These are phyloP conservation scores for Ictalurus furcatus DNA, from an alignment of 2,113 vertebrate species.

Conservation along the genomic window DNA sequence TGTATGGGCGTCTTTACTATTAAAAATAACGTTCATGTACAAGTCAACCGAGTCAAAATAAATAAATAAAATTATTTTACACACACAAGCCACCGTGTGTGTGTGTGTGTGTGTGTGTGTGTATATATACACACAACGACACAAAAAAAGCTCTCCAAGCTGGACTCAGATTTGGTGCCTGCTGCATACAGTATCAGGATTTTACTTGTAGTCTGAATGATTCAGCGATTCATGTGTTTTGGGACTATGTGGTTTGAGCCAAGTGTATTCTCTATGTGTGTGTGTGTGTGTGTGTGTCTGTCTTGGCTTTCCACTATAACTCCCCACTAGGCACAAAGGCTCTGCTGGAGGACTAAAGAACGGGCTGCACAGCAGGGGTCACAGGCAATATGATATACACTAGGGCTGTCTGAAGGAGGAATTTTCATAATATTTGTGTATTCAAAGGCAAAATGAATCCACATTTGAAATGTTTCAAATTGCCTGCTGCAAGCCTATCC, in stretches of 20 bases:
- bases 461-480: not conserved
- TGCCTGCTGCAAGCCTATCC: not conserved
- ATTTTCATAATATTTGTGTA: slow-evolving; percentile 10
- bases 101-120: too few relatives aligned
- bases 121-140: too few relatives aligned
- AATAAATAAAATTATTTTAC: too few relatives aligned
- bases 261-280: not conserved
- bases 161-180: not conserved
- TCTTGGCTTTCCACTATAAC: not conserved
- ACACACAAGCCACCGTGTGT: too few relatives aligned
- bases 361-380: slow-evolving; percentile 21
- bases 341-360: slow-evolving; percentile 25
- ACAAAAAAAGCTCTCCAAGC: not conserved
- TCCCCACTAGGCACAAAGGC: slow-evolving; percentile 17
- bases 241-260: not conserved
- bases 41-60: too few relatives aligned
- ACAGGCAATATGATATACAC: slow-evolving; percentile 11
- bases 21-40: not conserved
- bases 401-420: not conserved
- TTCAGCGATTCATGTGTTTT: not conserved
- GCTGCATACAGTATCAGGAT: not conserved
- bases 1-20: not conserved
- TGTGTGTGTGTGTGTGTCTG: not conserved
- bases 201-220: not conserved
- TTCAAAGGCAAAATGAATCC: slow-evolving; percentile 5